These are phyloP conservation scores for Pitangus sulphuratus DNA, from an alignment of 2,797 vertebrate genomes.

Conservation along the genomic window DNA sequence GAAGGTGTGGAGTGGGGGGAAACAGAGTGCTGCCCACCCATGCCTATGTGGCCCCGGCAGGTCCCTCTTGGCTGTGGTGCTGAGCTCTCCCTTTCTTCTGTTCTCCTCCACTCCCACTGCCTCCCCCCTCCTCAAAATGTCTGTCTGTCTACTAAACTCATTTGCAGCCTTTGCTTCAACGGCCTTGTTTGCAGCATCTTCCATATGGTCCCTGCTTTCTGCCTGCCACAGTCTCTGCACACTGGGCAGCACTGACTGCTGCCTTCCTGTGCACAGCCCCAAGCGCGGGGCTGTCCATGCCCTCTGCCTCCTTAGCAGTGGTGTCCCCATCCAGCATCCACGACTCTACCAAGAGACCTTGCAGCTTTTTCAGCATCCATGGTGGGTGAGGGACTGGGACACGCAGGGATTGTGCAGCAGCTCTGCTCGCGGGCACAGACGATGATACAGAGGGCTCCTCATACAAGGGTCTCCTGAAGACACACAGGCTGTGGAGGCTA, in stretches of 20 bases:
- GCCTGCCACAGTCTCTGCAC: accelerated
- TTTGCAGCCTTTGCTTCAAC: background rate
- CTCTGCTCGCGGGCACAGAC: accelerated
- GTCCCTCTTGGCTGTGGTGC: accelerated
- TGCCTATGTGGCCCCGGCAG: accelerated
- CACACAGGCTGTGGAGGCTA: background rate
- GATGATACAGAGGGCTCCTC: background rate
- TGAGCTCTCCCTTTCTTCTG: background rate
- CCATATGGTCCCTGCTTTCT: background rate
- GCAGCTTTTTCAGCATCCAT: background rate
- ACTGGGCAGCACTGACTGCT: background rate
- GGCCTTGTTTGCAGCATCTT: background rate
- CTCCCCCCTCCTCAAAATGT: slow-evolving; percentile 6
- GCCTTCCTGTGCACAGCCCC: accelerated
- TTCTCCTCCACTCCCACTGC: background rate
- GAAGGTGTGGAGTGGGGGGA: background rate
- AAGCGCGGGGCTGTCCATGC: accelerated
- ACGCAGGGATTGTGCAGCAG: accelerated
- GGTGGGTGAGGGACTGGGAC: background rate
- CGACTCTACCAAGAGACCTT: background rate
- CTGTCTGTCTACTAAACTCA: slow-evolving; percentile 31
- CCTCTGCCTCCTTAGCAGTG: background rate
- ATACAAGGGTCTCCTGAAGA: background rate
- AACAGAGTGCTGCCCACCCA: background rate
- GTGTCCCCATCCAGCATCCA: background rate